Evolutionary conservation across 2,888 invertebrate species (phyloP).

Genomic region (Caenorhabditis wallacei): DNA sequence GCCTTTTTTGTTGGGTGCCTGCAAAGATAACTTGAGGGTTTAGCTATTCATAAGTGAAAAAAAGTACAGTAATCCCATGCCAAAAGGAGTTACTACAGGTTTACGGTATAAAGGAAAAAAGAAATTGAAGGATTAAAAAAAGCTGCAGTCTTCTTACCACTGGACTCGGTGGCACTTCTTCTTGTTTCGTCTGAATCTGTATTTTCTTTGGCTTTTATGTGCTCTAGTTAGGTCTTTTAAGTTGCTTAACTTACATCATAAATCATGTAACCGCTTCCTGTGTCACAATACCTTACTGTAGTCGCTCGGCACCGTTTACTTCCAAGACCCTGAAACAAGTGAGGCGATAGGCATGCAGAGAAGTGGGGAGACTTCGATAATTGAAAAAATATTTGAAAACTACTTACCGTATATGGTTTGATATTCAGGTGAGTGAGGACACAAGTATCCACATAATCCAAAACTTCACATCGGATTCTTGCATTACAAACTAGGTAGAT

Average conservation of each 20-base stretch:
- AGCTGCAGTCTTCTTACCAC: slow-evolving; percentile 33
- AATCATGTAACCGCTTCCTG: slow-evolving; percentile 75
- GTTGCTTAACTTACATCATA: slow-evolving; percentile 68
- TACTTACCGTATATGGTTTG: slow-evolving; percentile 63
- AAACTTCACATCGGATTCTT: slow-evolving; percentile 70
- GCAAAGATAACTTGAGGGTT: slow-evolving; percentile 8
- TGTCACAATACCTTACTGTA: slow-evolving; percentile 74
- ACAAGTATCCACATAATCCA: slow-evolving; percentile 64
- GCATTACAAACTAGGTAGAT: slow-evolving; percentile 81
- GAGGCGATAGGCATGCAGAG: slow-evolving; percentile 26
- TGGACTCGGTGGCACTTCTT: slow-evolving; percentile 43
- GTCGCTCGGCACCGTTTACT: slow-evolving; percentile 68
- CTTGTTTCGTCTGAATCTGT: slow-evolving; percentile 57
- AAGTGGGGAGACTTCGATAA: slow-evolving; percentile 13
- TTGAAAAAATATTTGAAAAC: neutral
- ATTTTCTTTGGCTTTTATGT: neutral
- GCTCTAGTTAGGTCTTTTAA: neutral
- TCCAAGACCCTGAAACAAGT: slow-evolving; percentile 45
- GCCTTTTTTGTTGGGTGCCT: slow-evolving; percentile 66
- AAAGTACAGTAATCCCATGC: slow-evolving; percentile 43
- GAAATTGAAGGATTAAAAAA: slow-evolving; percentile 12
- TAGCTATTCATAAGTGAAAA: neutral
- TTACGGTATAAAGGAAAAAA: slow-evolving; percentile 34
- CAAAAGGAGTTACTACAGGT: slow-evolving; percentile 46
- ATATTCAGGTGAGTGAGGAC: slow-evolving; percentile 55